Evolutionary conservation across 1,140 invertebrate genomes (phyloP).

Genomic region (Tribolium castaneum): DNA sequence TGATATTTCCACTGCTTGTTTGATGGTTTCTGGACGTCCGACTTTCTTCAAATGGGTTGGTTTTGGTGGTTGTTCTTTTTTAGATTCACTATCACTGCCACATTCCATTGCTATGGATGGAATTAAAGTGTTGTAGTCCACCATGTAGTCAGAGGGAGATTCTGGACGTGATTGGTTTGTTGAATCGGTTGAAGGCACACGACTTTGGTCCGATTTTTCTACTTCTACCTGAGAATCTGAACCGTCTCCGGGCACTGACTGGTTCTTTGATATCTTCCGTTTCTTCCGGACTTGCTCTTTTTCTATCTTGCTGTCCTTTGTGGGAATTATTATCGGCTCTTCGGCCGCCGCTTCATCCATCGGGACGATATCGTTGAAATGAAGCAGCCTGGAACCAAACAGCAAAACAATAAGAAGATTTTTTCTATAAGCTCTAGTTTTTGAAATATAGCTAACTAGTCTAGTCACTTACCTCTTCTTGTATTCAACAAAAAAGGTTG

Average conservation of each 20-base stretch:
- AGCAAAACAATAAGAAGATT: no score
- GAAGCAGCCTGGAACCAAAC: slow-evolving; percentile 70
- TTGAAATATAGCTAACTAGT: no score
- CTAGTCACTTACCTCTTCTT: no score
- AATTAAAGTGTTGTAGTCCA: slow-evolving; percentile 63
- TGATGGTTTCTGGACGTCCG: slow-evolving; percentile 54
- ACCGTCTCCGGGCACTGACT: slow-evolving; percentile 52
- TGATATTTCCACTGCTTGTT: slow-evolving; percentile 57
- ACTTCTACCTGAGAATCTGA: slow-evolving; percentile 60
- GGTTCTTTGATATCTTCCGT: slow-evolving; percentile 62
- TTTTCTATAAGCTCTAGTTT: no score
- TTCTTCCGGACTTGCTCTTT: slow-evolving; percentile 64
- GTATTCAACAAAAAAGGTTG: slow-evolving; percentile 74
- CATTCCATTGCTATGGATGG: slow-evolving; percentile 62
- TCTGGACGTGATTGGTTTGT: slow-evolving; percentile 56
- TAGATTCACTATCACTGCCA: slow-evolving; percentile 57
- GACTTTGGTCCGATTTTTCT: slow-evolving; percentile 46
- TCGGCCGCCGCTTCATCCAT: slow-evolving; percentile 71
- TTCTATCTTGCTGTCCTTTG: slow-evolving; percentile 64
- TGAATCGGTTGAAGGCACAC: slow-evolving; percentile 53
- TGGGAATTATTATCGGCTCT: slow-evolving; percentile 62
- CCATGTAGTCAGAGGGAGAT: slow-evolving; percentile 57
- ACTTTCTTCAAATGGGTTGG: slow-evolving; percentile 47
- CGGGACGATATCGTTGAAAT: slow-evolving; percentile 76
- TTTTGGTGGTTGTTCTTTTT: slow-evolving; percentile 47